These are phyloP conservation scores for Artibeus jamaicensis DNA, from an alignment of 2,797 vertebrate genomes.

Conservation along the genomic window DNA sequence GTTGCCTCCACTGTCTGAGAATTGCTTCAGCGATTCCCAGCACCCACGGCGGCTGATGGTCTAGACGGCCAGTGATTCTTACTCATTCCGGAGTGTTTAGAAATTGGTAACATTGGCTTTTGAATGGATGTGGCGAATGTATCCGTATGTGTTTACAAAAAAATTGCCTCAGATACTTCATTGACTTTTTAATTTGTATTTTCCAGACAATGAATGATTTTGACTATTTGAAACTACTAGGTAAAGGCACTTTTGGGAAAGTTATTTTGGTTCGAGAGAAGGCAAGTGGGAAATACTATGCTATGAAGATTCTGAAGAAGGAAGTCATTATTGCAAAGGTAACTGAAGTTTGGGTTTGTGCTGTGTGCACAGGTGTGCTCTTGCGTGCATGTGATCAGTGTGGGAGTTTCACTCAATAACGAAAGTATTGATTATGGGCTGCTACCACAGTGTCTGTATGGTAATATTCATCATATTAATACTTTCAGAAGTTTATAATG, in stretches of 20 bases:
- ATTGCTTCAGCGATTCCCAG: background rate
- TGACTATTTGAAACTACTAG: slow-evolving; percentile 98
- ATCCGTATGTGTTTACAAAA: background rate
- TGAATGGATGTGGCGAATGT: background rate
- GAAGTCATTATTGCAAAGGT: slow-evolving; percentile 99
- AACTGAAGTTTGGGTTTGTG: slow-evolving; percentile 37
- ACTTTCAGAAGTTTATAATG: background rate
- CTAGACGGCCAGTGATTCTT: background rate
- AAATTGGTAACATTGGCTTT: background rate
- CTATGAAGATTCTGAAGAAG: slow-evolving; percentile 99
- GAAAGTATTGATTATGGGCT: background rate
- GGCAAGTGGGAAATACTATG: slow-evolving; percentile 98
- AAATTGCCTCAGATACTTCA: background rate
- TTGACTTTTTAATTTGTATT: slow-evolving; percentile 58
- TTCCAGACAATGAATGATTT: slow-evolving; percentile 98
- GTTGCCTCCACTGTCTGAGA: background rate
- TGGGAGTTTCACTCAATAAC: background rate
- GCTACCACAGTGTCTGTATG: background rate
- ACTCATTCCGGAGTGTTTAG: background rate
- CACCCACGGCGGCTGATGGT: background rate
- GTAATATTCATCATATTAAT: background rate
- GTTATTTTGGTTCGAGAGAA: slow-evolving; percentile 98
- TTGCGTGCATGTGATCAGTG: background rate
- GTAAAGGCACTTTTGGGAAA: slow-evolving; percentile 98
- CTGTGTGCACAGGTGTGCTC: background rate